Evolutionary conservation across 2,797 vertebrate genomes (phyloP).

Genomic region (Kryptopterus vitreolus): DNA sequence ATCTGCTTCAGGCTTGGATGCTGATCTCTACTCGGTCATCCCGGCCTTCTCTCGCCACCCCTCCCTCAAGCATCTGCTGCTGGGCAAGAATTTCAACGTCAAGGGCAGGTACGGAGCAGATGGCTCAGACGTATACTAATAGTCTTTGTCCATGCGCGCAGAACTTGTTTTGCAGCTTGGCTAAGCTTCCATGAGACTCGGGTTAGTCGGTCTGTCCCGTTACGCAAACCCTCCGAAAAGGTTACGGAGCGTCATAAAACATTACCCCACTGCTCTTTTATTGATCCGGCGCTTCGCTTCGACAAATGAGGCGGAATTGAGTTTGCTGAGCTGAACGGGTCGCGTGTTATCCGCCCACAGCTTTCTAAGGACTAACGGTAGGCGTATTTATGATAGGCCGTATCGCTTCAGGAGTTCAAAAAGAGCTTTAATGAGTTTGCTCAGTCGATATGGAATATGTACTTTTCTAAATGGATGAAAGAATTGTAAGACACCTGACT

Average conservation of each 20-base stretch:
- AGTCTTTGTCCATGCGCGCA: background rate
- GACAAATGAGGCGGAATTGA: background rate
- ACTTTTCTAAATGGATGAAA: too few species aligned
- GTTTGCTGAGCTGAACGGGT: background rate
- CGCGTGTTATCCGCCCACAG: background rate
- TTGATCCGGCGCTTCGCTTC: background rate
- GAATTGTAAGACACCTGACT: too few species aligned
- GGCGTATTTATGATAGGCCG: background rate
- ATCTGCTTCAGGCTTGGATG: constrained; percentile 78
- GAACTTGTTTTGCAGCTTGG: background rate
- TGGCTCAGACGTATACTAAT: background rate
- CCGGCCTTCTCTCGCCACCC: constrained; percentile 84
- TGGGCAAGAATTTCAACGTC: constrained; percentile 92
- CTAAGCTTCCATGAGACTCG: background rate
- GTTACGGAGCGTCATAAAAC: background rate
- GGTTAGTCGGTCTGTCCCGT: background rate
- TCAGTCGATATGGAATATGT: background rate
- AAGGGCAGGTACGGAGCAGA: constrained; percentile 81
- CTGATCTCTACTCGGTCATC: constrained; percentile 82
- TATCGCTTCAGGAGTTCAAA: background rate
- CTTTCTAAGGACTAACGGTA: background rate
- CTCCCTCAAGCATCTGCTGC: constrained; percentile 85
- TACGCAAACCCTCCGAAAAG: background rate
- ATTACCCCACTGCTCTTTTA: background rate
- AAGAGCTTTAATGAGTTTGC: background rate